Base-by-base conservation (phyloP, 2,113 vertebrate species). In the Tor tambroides region DNA sequence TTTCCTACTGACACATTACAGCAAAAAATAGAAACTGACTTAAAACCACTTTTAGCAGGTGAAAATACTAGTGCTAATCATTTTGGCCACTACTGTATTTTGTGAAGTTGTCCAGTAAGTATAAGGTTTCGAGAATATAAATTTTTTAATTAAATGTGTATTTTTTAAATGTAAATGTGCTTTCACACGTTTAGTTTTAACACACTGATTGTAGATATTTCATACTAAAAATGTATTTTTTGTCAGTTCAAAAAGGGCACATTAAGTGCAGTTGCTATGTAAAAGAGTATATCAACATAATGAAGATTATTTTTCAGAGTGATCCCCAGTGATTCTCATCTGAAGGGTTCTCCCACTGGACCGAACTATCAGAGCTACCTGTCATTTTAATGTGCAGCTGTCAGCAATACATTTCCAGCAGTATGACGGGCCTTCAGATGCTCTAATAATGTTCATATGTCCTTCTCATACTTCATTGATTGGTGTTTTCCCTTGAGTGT, bases 401-500 rank as follows among this genome's bases (percentile, higher is more conserved):
- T 82, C 80, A 82, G n/a, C 43, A 41, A 46, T 81, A 63, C 76
- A 12, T 59, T 59, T 79, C 30, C 77, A 80, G 30, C 30, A 14
- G 30, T 35, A 80, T 14, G 32, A 56, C 49, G 32, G 51, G 54
- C 6, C 28, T 81, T 65, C 80, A 65, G 23, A 65, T 82, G 32
- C 79, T 63, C 32, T 80, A 65, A 56, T 79, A 75, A 75, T 75
- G 5, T 21, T 63, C 59, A 81, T 41, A 43, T 81, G 56, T 17
- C 79, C 41, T 81, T 65, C 35, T 38, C 35, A 81, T 28, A 41
- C 79, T 65, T 83, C 63, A 69, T 49, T 71, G 80, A 46, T 19
- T 46, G 41, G 26, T 49, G n/a, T 83, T 69, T 83, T 81, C 80
- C 79, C 80, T 65, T 10, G 80, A 65, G 59, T 30, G n/a, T 81